Evolutionary conservation across 1,140 invertebrate genomes (phyloP).

Genomic region (Delia radicum): DNA sequence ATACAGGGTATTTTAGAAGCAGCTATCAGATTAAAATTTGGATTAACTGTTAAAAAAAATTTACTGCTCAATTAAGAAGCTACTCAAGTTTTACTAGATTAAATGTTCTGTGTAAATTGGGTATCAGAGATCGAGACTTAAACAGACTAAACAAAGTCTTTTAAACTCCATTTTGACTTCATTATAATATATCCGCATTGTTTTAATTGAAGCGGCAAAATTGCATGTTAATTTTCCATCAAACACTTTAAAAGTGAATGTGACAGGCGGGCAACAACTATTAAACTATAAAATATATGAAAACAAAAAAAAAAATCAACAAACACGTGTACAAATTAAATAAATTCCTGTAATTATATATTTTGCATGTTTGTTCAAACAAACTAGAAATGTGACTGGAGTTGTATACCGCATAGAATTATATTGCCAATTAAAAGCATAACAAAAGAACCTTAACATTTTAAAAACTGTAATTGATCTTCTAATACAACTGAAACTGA

Average conservation of each 20-base stretch:
- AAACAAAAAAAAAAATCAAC: neutral
- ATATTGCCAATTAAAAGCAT: too few species aligned
- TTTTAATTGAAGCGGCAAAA: neutral
- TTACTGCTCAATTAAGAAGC: too few species aligned
- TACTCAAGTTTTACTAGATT: too few species aligned
- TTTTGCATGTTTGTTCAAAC: neutral
- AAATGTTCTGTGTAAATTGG: too few species aligned
- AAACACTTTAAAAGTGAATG: constrained; percentile 21
- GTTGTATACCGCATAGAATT: neutral
- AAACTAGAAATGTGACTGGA: neutral
- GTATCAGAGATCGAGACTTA: too few species aligned
- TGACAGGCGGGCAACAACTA: too few species aligned
- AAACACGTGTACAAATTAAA: neutral
- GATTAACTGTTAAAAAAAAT: too few species aligned
- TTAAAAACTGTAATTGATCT: constrained; percentile 15
- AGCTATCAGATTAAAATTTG: too few species aligned
- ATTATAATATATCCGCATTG: neutral
- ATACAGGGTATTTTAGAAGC: too few species aligned
- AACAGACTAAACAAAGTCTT: too few species aligned
- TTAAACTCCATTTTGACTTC: too few species aligned
- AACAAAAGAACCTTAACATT: constrained; percentile 14
- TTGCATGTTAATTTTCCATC: constrained; percentile 19
- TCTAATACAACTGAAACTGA: neutral
- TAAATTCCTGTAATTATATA: neutral
- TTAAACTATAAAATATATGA: too few species aligned